Evolutionary conservation across 2,888 invertebrate species (phyloP).

Genomic region (Phania funesta): DNA sequence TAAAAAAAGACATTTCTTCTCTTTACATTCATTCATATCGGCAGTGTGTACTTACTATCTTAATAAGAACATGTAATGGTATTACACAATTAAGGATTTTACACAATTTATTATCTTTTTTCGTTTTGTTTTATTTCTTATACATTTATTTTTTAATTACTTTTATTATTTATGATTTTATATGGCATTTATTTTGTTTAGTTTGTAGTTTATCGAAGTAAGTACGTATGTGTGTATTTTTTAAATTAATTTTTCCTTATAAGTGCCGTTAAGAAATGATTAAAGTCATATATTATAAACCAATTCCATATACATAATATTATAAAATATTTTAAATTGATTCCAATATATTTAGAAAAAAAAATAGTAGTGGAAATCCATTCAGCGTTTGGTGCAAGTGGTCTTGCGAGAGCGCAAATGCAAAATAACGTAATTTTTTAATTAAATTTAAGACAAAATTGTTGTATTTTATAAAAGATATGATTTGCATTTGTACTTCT

Average conservation of each 20-base stretch:
- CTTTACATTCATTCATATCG: slow-evolving; percentile 29
- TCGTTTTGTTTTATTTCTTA: slow-evolving; percentile 45
- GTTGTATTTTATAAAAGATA: too few species aligned
- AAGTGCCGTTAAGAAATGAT: slow-evolving; percentile 62
- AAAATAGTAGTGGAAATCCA: too few species aligned
- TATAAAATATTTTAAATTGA: slow-evolving; percentile 32
- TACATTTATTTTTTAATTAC: slow-evolving; percentile 17
- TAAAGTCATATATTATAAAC: slow-evolving; percentile 46
- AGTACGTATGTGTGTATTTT: slow-evolving; percentile 36
- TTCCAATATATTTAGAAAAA: slow-evolving; percentile 19
- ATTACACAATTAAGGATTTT: slow-evolving; percentile 43
- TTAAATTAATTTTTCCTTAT: slow-evolving; percentile 22
- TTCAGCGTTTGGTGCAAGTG: too few species aligned
- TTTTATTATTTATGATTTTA: slow-evolving; percentile 63
- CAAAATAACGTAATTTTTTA: too few species aligned
- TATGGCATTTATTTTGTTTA: slow-evolving; percentile 66
- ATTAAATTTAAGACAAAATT: too few species aligned
- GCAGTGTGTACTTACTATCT: slow-evolving; percentile 39
- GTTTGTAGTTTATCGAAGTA: slow-evolving; percentile 51
- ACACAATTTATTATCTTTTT: slow-evolving; percentile 22
- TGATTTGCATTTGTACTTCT: too few species aligned
- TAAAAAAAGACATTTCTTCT: slow-evolving; percentile 53
- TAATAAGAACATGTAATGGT: not conserved
- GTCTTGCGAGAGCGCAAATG: too few species aligned
- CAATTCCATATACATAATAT: slow-evolving; percentile 24